These are phyloP conservation scores for Gerris buenoi DNA, from an alignment of 1,140 invertebrate species.

Conservation along the genomic window DNA sequence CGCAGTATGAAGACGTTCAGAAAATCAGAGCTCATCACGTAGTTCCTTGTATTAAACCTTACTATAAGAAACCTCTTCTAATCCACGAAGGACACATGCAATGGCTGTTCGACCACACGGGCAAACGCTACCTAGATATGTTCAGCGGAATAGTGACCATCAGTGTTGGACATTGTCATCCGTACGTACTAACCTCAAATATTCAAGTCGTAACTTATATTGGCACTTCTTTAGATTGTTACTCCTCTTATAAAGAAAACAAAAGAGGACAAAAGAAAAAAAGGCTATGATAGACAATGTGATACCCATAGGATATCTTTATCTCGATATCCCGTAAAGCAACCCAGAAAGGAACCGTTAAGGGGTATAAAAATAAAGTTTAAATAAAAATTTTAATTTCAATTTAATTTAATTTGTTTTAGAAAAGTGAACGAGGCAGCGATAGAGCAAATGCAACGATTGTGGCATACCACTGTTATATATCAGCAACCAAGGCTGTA, in stretches of 20 bases:
- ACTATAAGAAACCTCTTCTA: constrained; percentile 70
- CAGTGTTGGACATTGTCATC: constrained; percentile 94
- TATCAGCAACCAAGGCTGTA: constrained; percentile 81
- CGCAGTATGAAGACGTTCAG: constrained; percentile 39
- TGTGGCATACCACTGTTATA: constrained; percentile 85
- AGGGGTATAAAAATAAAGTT: too few relatives aligned
- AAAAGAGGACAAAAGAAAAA: too few relatives aligned
- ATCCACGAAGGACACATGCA: constrained; percentile 78
- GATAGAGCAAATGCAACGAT: constrained; percentile 55
- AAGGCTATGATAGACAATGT: too few relatives aligned
- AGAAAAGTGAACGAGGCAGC: constrained; percentile 57
- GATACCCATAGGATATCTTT: too few relatives aligned
- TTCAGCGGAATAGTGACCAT: constrained; percentile 94
- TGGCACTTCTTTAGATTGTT: too few relatives aligned
- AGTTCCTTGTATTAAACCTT: constrained; percentile 52
- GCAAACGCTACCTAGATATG: constrained; percentile 80
- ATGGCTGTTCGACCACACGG: constrained; percentile 78
- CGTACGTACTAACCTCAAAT: constrained; percentile 73
- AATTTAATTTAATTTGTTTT: constrained; percentile 9
- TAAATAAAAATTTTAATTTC: too few relatives aligned
- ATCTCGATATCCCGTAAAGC: too few relatives aligned
- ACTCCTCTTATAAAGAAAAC: too few relatives aligned
- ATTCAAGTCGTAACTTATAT: too few relatives aligned
- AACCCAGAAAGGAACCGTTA: too few relatives aligned
- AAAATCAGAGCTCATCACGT: constrained; percentile 43